phyloP scores from a whole-genome alignment of 2,888 invertebrate species.

The Hydraecia micacea region DNA sequence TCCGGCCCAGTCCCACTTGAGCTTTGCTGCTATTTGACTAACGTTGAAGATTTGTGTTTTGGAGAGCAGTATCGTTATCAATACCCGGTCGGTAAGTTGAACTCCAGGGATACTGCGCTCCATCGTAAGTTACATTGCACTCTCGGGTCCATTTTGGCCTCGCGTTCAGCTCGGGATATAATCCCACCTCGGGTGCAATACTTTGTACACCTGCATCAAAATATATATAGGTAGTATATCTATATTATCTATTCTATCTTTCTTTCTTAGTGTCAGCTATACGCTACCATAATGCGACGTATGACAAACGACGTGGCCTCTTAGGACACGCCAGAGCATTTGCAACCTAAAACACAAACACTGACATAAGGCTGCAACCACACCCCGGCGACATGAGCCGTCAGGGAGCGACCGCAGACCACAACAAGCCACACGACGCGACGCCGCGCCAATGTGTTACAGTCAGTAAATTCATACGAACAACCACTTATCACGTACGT shows the following conservation, averaged over 20 bases:
- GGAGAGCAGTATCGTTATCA: background rate
- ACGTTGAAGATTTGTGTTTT: background rate
- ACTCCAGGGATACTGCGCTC: background rate
- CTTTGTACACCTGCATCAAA: background rate
- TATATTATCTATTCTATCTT: background rate
- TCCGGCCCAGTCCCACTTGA: background rate
- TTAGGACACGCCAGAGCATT: constrained; percentile 1
- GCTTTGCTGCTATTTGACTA: background rate
- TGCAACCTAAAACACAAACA: constrained; percentile 23
- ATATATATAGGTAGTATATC: too few relatives aligned
- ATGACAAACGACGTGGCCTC: background rate
- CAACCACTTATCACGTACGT: background rate
- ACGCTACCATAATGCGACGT: background rate
- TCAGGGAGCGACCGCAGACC: constrained; percentile 49
- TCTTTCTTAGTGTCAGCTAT: background rate
- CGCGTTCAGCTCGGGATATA: background rate
- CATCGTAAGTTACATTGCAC: background rate
- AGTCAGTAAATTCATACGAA: background rate
- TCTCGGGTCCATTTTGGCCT: background rate
- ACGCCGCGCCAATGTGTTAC: constrained; percentile 17
- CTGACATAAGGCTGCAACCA: constrained; percentile 47
- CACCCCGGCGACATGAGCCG: constrained; percentile 39
- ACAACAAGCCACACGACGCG: constrained; percentile 24
- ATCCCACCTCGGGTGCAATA: background rate
- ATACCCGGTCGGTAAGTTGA: background rate